phyloP scores from a whole-genome alignment of 2,888 invertebrate species.

The Petrophora chlorosata region DNA sequence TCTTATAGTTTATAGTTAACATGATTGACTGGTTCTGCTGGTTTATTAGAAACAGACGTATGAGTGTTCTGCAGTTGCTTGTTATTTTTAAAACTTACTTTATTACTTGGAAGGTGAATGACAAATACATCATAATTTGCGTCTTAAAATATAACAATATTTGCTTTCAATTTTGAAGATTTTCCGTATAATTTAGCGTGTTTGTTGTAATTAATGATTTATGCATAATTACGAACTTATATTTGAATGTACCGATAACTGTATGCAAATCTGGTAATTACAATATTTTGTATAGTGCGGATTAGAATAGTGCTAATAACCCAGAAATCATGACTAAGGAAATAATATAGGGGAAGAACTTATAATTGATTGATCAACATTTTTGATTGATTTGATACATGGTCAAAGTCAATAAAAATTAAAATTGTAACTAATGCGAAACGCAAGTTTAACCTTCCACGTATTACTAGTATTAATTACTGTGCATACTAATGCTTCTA shows the following conservation, averaged over 20 bases:
- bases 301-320: constrained; percentile 6
- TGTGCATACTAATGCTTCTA: too few species aligned
- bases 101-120: neutral
- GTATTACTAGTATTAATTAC: too few species aligned
- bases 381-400: too few species aligned
- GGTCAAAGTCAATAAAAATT: too few species aligned
- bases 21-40: constrained; percentile 43
- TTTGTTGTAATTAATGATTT: constrained; percentile 35
- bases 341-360: neutral
- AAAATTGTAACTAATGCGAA: too few species aligned
- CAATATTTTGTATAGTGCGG: constrained; percentile 18
- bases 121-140: constrained; percentile 1
- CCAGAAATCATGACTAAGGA: constrained; percentile 7
- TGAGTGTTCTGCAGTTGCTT: constrained; percentile 16
- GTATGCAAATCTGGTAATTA: constrained; percentile 18
- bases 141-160: constrained; percentile 10
- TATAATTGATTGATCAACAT: too few species aligned
- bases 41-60: constrained; percentile 32
- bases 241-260: constrained; percentile 8
- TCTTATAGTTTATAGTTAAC: constrained; percentile 38
- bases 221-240: constrained; percentile 14
- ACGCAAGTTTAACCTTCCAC: too few species aligned
- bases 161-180: neutral
- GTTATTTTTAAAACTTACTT: constrained; percentile 13
- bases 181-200: constrained; percentile 10